Percentiles rank a stretch among this genome's conserved stretches.
These are phyloP conservation scores for Caerostris darwini DNA, from an alignment of 1,140 invertebrate species.

Conservation along the genomic window DNA sequence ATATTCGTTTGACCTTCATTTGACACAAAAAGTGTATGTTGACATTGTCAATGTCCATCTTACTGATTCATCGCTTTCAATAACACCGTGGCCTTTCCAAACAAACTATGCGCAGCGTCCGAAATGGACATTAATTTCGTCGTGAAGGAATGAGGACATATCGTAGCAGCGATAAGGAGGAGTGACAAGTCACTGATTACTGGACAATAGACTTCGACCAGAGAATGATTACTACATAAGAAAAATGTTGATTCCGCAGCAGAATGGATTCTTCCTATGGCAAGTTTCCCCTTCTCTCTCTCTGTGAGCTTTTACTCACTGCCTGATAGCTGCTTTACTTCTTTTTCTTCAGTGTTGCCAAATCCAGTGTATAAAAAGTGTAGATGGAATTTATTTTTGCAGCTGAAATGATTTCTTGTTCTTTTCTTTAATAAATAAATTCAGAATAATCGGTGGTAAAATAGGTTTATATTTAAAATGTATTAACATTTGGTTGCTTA, in stretches of 20 bases:
- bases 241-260: slow-evolving; percentile 52
- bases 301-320: no score
- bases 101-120: slow-evolving; percentile 6
- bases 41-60: background rate
- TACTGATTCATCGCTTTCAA: slow-evolving; percentile 14
- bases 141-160: slow-evolving; percentile 53
- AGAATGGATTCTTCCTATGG: background rate
- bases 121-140: slow-evolving; percentile 44
- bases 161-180: slow-evolving; percentile 33
- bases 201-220: slow-evolving; percentile 52
- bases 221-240: background rate
- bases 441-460: no score
- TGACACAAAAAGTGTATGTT: slow-evolving; percentile 20
- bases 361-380: background rate
- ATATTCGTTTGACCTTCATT: background rate
- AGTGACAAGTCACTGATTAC: slow-evolving; percentile 65
- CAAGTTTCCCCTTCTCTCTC: background rate
- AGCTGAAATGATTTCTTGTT: no score
- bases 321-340: no score
- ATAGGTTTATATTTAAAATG: no score
- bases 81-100: slow-evolving; percentile 19
- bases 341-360: no score
- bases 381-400: background rate
- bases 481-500: no score
- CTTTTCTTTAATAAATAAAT: no score